Percentiles rank a stretch among this genome's conserved stretches.
Conservation (phyloP, 2,888 invertebrate genomes). For the Heliconius erato region DNA sequence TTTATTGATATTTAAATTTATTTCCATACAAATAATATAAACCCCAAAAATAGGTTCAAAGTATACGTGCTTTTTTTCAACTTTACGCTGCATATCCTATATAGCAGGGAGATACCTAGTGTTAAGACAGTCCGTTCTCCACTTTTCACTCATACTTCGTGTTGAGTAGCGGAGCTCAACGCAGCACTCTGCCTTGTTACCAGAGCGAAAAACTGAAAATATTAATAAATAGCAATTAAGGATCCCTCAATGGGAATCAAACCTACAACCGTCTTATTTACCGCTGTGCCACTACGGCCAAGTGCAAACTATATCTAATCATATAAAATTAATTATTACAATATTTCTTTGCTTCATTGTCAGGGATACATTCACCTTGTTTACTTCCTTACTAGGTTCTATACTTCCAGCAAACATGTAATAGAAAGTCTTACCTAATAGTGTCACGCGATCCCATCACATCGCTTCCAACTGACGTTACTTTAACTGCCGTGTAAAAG, state of each 20-base stretch:
- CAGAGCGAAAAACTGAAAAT: no score
- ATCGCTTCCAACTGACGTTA: conserved; percentile 29
- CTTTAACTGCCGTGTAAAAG: conserved; percentile 17
- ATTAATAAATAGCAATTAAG: no score
- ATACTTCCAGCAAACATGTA: conserved; percentile 24
- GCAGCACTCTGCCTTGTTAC: no score
- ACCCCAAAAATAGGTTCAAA: no score
- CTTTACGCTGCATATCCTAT: not conserved
- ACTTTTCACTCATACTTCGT: not conserved
- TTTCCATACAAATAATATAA: no score
- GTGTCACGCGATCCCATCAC: conserved; percentile 34
- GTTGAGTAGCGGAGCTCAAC: no score
- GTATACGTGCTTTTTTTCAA: not conserved
- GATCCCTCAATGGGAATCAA: no score
- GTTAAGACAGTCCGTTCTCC: not conserved
- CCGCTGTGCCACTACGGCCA: no score
- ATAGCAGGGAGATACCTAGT: not conserved
- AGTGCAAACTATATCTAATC: not conserved
- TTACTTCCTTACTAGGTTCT: conserved; percentile 16
- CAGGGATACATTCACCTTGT: not conserved
- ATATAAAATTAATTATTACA: not conserved
- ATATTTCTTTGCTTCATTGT: not conserved
- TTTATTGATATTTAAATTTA: no score
- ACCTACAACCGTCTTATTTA: no score
- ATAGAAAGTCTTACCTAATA: conserved; percentile 33